Evolutionary conservation across 1,140 invertebrate species (phyloP).

Genomic region (Eurytemora carolleeae): DNA sequence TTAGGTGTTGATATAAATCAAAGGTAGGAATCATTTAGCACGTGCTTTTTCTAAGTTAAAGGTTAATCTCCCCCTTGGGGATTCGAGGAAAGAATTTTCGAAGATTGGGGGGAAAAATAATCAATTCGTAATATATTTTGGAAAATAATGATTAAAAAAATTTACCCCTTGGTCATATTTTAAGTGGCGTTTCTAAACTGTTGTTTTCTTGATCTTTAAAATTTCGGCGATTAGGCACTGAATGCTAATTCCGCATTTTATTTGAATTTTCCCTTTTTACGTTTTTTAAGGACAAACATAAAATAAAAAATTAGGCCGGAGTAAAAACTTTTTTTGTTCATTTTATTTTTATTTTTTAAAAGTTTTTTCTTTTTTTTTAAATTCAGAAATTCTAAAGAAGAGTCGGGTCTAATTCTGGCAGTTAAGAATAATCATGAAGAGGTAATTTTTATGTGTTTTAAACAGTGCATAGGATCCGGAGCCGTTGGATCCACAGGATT

Average conservation of each 20-base stretch:
- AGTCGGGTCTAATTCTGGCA: neutral
- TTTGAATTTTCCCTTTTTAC: too few relatives aligned
- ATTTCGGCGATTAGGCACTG: too few relatives aligned
- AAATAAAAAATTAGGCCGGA: too few relatives aligned
- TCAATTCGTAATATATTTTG: neutral
- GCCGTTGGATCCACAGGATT: too few relatives aligned
- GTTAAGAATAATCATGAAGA: neutral
- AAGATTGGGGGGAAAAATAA: neutral
- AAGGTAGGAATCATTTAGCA: neutral
- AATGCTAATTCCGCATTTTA: too few relatives aligned
- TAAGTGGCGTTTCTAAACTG: neutral
- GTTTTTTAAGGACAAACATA: neutral
- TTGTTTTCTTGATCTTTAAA: neutral
- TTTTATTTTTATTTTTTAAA: neutral
- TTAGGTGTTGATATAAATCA: neutral
- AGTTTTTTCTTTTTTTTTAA: neutral
- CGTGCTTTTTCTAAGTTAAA: neutral
- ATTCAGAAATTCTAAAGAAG: neutral
- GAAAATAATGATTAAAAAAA: neutral
- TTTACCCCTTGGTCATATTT: neutral
- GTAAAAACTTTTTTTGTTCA: neutral
- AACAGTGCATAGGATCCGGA: neutral
- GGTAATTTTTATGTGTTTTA: neutral
- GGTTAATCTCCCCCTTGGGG: neutral
- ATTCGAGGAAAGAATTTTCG: neutral